Evolutionary conservation across 2,113 vertebrate species (phyloP).

Genomic region (Sus scrofa): DNA sequence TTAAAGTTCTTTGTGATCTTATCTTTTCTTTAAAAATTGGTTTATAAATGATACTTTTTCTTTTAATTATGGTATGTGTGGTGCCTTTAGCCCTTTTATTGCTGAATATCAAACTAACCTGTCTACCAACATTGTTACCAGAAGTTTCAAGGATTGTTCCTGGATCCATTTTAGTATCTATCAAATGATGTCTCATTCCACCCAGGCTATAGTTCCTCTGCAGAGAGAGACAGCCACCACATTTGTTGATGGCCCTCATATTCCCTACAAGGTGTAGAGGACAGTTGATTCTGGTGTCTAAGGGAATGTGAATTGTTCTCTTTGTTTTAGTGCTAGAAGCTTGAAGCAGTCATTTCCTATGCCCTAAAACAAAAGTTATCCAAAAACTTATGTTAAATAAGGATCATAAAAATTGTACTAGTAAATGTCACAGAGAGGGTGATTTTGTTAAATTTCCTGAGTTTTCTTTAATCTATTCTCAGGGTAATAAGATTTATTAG

Average conservation of each 20-base stretch:
- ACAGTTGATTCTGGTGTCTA: neutral
- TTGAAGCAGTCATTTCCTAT: neutral
- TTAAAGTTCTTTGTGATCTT: neutral
- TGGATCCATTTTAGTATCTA: neutral
- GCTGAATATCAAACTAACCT: neutral
- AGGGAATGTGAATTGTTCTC: neutral
- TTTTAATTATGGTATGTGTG: neutral
- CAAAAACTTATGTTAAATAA: neutral
- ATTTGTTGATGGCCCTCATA: neutral
- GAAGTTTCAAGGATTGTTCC: neutral
- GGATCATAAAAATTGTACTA: neutral
- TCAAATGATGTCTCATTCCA: neutral
- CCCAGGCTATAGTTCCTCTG: neutral
- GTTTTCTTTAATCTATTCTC: slow-evolving; percentile 31
- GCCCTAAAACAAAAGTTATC: neutral
- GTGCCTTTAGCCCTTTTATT: neutral
- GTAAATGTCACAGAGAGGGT: neutral
- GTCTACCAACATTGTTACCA: neutral
- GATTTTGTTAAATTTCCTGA: neutral
- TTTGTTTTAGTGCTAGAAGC: neutral
- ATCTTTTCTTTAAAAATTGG: neutral
- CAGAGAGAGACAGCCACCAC: neutral
- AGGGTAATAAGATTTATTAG: neutral
- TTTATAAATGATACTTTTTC: neutral
- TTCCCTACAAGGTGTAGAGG: neutral